A percentile compares a stretch with the other conserved stretches of the same genome.
Conservation (phyloP, 1,140 invertebrate species). For the Drosophila watanabei region DNA sequence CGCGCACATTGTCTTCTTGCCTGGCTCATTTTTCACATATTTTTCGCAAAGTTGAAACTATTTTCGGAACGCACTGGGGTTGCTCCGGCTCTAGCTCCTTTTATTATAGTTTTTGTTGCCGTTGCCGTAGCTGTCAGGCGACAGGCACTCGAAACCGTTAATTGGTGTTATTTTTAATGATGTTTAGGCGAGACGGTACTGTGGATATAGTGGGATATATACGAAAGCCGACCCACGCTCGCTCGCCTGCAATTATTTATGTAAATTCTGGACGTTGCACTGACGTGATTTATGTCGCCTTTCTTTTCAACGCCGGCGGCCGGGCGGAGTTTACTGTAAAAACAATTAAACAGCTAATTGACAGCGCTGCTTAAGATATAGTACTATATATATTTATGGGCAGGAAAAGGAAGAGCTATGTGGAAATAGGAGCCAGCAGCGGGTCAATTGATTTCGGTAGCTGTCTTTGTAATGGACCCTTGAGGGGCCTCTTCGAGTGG, state of each 20-base stretch:
- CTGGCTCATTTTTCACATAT: conserved; percentile 69
- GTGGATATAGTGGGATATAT: neutral
- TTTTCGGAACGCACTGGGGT: conserved; percentile 51
- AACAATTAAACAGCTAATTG: conserved; percentile 74
- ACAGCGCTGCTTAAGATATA: conserved; percentile 36
- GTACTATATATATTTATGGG: neutral
- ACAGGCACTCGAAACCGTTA: conserved; percentile 72
- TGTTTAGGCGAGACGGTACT: conserved; percentile 64
- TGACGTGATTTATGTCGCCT: conserved; percentile 66
- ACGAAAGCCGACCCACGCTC: conserved; percentile 18
- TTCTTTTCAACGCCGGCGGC: conserved; percentile 22
- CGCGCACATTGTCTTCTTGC: conserved; percentile 35
- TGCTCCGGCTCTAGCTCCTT: conserved; percentile 7
- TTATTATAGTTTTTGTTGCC: conserved; percentile 45
- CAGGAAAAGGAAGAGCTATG: neutral
- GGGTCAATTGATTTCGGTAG: conserved; percentile 37
- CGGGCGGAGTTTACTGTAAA: conserved; percentile 50
- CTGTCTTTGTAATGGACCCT: neutral
- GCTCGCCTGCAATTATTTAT: conserved; percentile 54
- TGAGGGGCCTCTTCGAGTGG: neutral
- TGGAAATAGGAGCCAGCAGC: neutral
- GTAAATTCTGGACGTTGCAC: conserved; percentile 64
- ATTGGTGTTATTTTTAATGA: conserved; percentile 80
- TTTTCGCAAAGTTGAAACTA: conserved; percentile 75
- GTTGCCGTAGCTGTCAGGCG: conserved; percentile 36